Base-by-base conservation (phyloP, 2,797 vertebrate genomes). In the Cuculus canorus region DNA sequence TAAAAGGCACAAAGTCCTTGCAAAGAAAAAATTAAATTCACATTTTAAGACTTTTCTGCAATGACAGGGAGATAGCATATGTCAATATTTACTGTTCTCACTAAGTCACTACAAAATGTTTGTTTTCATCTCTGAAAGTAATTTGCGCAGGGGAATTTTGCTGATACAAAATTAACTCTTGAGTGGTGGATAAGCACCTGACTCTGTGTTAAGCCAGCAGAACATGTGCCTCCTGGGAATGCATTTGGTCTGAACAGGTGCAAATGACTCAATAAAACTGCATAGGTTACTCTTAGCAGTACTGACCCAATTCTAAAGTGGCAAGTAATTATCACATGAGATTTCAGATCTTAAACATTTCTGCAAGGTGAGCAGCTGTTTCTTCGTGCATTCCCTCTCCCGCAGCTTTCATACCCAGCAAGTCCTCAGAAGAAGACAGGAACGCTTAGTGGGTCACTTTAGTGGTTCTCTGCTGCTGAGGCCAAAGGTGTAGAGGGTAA, bases 71-170 rank as follows among this genome's bases (percentile, higher is more conserved):
- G 70, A 84, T 24, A 86, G 39, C 5, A 8, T 4, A 1, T 48
- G 77, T 73, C 70, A 94, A 82, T 84, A 96, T 86, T 88, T 92
- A 86, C 50, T 95, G 72, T 88, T 93, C 87, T 90, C 66, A 57
- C 66, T 82, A 95, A 86, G 91, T 84, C 80, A 79, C 48, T 59
- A 37, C 11, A 54, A 88, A 94, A 45, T 73, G 73, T 56, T 92
- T 92, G 48, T 50, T 83, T 90, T 86, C 39, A 52, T 64, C 77
- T 86, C 35, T 14, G 66, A 84, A 93, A 92, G 80, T 69, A 88
- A 86, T 92, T 91, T 79, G 57, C 69, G 83, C 61, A 75, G 64
- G 63, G 82, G 32, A 96, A 48, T 81, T 92, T 69, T 13, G 6
- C 66, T 92, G 76, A 89, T 73, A 81, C 66, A 85, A 85, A 41